A percentile compares a stretch with the other conserved stretches of the same genome.
These are phyloP conservation scores for Marronus borbonicus DNA, from an alignment of 2,888 invertebrate species.

Conservation along the genomic window DNA sequence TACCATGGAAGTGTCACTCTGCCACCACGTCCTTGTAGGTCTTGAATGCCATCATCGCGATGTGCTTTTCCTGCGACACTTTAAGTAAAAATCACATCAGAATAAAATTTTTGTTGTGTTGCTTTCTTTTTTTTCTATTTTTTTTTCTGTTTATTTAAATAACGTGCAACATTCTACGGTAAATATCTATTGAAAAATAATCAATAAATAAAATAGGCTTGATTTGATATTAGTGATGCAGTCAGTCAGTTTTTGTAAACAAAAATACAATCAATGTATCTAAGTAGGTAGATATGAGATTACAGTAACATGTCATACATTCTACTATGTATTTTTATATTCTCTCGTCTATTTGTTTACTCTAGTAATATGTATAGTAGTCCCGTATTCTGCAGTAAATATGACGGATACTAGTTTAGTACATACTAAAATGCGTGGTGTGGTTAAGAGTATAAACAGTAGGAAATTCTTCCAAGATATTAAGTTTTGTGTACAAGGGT, in stretches of 20 bases:
- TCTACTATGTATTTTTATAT: conserved; percentile 19
- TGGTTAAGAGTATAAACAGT: conserved; percentile 18
- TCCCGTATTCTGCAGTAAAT: neutral
- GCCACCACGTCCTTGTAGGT: conserved; percentile 53
- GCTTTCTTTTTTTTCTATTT: no score
- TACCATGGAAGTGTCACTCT: conserved; percentile 38
- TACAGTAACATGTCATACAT: conserved; percentile 15
- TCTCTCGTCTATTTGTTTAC: neutral
- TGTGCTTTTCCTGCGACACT: conserved; percentile 62
- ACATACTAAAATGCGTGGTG: conserved; percentile 39
- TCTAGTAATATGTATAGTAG: conserved; percentile 8
- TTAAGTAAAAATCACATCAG: conserved; percentile 67
- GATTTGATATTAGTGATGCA: conserved; percentile 65
- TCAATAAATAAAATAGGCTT: conserved; percentile 16
- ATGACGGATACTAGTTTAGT: conserved; percentile 61
- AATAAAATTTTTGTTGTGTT: conserved; percentile 49
- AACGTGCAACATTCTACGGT: conserved; percentile 66
- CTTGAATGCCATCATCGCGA: conserved; percentile 23
- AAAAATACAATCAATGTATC: conserved; percentile 22
- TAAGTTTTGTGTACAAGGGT: no score
- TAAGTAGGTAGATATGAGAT: neutral
- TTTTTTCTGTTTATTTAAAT: conserved; percentile 55
- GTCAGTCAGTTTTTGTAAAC: conserved; percentile 59
- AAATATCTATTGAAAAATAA: conserved; percentile 16
- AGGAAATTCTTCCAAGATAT: conserved; percentile 12